Percentiles rank a stretch among this genome's conserved stretches.
These are phyloP conservation scores for Toxotes chatareus DNA, from an alignment of 2,113 vertebrate genomes.

Conservation along the genomic window DNA sequence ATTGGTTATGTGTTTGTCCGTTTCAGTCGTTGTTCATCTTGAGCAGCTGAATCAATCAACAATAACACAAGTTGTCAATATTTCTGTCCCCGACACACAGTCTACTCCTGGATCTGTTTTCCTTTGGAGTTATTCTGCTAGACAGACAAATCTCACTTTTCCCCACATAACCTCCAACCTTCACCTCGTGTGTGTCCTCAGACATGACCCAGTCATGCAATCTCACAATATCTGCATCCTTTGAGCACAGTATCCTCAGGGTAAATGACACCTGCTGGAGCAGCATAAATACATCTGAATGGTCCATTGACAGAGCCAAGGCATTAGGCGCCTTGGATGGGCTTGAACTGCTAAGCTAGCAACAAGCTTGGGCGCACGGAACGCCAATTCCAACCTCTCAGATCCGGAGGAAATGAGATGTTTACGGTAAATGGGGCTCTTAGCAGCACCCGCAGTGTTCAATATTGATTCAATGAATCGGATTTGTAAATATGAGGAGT, in stretches of 20 bases:
- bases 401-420: conserved; percentile 81
- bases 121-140: background rate
- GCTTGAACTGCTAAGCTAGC: conserved; percentile 59
- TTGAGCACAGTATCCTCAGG: conserved; percentile 52
- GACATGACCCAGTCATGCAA: conserved; percentile 19
- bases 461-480: conserved; percentile 82
- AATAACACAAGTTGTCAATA: background rate
- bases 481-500: conserved; percentile 80
- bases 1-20: background rate
- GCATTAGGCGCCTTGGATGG: conserved; percentile 52
- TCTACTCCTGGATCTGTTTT: background rate
- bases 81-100: background rate
- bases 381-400: conserved; percentile 66
- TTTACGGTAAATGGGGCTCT: conserved; percentile 82
- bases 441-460: conserved; percentile 74
- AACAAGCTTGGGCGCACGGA: conserved; percentile 55
- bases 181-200: conserved; percentile 39
- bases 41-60: conserved; percentile 3
- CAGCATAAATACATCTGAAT: conserved; percentile 71
- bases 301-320: conserved; percentile 65
- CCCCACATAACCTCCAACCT: background rate
- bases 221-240: conserved; percentile 30
- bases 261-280: conserved; percentile 76
- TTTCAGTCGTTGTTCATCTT: background rate
- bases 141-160: background rate